Conservation (phyloP, 2,113 vertebrate genomes). For the Plestiodon gilberti region DNA sequence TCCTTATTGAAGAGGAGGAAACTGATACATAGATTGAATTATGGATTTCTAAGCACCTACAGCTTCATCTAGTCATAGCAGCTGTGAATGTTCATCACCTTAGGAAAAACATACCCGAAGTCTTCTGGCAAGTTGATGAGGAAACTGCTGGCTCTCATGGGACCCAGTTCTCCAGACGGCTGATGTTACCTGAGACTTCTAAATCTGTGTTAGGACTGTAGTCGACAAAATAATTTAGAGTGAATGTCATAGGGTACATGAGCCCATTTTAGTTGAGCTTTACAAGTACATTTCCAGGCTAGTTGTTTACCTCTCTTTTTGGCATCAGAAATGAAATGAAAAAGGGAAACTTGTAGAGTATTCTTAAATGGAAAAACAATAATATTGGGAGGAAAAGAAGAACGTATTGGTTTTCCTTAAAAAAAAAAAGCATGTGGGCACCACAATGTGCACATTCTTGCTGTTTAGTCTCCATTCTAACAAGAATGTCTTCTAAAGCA, state of each 20-base stretch:
- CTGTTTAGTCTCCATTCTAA: neutral
- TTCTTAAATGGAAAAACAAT: neutral
- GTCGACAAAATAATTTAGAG: slow-evolving; percentile 23
- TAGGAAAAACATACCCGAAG: neutral
- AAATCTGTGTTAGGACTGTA: neutral
- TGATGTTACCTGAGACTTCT: neutral
- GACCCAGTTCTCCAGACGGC: neutral
- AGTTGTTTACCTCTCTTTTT: neutral
- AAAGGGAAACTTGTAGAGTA: neutral
- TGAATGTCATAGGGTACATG: neutral
- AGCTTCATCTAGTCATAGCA: neutral
- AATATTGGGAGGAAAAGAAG: neutral
- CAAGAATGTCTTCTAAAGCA: neutral
- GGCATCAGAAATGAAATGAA: neutral
- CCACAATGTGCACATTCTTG: neutral
- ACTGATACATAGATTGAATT: neutral
- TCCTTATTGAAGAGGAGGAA: neutral
- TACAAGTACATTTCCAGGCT: neutral
- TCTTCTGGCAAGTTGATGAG: neutral
- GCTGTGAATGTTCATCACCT: slow-evolving; percentile 12
- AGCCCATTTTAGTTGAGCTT: neutral
- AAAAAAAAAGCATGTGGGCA: neutral
- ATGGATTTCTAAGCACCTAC: neutral
- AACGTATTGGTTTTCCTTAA: neutral
- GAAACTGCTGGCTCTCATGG: neutral